Evolutionary conservation across 2,888 invertebrate species (phyloP).

Genomic region (Phragmatobia fuliginosa): DNA sequence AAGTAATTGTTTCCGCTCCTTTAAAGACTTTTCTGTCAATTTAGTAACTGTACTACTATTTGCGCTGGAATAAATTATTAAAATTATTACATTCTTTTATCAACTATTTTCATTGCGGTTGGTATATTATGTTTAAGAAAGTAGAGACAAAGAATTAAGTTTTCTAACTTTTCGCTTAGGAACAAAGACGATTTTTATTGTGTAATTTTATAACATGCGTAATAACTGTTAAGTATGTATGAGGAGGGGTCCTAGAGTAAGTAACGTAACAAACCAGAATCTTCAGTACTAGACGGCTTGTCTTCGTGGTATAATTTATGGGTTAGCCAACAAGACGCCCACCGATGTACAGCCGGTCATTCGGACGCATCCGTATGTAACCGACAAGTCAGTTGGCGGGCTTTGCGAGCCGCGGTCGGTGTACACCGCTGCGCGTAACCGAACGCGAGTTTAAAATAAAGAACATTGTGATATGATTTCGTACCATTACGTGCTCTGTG

Average conservation of each 20-base stretch:
- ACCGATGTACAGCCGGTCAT: constrained; percentile 43
- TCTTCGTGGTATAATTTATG: constrained; percentile 47
- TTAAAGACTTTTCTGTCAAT: constrained; percentile 43
- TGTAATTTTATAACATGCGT: background rate
- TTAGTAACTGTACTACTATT: background rate
- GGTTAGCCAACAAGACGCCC: constrained; percentile 44
- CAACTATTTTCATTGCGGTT: background rate
- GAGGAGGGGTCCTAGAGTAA: constrained; percentile 10
- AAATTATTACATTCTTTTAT: too few species aligned
- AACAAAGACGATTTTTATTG: background rate
- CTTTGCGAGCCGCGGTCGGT: constrained; percentile 51
- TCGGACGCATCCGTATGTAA: constrained; percentile 48
- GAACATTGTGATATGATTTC: constrained; percentile 38
- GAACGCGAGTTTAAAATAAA: constrained; percentile 40
- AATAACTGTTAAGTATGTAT: background rate
- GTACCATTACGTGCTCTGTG: constrained; percentile 36
- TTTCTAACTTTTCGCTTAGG: background rate
- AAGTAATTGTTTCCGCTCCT: constrained; percentile 43
- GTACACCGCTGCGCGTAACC: constrained; percentile 38
- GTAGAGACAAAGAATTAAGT: background rate
- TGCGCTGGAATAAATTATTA: background rate
- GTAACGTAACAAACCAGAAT: constrained; percentile 40
- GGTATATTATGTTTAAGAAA: background rate
- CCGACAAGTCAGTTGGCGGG: constrained; percentile 51
- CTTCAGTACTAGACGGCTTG: constrained; percentile 43